These are phyloP conservation scores for Poeciliopsis paucimaculata DNA, from an alignment of 2,797 vertebrate genomes.

Conservation along the genomic window DNA sequence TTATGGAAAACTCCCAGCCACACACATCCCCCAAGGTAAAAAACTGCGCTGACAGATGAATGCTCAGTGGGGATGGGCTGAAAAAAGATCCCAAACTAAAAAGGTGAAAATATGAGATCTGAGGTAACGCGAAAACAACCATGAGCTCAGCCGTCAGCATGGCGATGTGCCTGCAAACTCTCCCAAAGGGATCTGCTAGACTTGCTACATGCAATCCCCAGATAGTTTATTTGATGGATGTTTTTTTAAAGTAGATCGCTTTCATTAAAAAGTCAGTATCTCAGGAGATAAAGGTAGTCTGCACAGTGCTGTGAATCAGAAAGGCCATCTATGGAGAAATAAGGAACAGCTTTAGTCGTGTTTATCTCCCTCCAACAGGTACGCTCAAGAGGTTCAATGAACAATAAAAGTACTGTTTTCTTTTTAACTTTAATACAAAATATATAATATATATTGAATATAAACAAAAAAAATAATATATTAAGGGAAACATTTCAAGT, in stretches of 20 bases:
- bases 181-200: conserved; percentile 15
- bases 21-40: conserved; percentile 37
- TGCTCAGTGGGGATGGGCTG: conserved; percentile 17
- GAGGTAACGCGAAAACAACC: conserved; percentile 26
- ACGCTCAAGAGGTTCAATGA: conserved; percentile 73
- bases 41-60: conserved; percentile 26
- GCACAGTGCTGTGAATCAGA: conserved; percentile 79
- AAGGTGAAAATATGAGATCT: conserved; percentile 13
- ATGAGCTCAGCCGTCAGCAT: conserved; percentile 31
- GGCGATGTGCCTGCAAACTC: conserved; percentile 25
- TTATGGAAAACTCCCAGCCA: conserved; percentile 40
- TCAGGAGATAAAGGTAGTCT: conserved; percentile 64
- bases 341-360: conserved; percentile 63
- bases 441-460: conserved; percentile 81
- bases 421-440: conserved; percentile 79
- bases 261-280: conserved; percentile 14
- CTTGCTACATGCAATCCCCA: conserved; percentile 43
- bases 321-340: conserved; percentile 76
- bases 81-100: conserved; percentile 32
- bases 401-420: conserved; percentile 75
- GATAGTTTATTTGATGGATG: not conserved
- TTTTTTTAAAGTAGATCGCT: conserved; percentile 16
- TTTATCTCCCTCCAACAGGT: conserved; percentile 68
- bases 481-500: conserved; percentile 85
- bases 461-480: conserved; percentile 74